These are phyloP conservation scores for Oikopleura albicans DNA, from an alignment of 23 tunicate genomes.

Conservation along the genomic window DNA sequence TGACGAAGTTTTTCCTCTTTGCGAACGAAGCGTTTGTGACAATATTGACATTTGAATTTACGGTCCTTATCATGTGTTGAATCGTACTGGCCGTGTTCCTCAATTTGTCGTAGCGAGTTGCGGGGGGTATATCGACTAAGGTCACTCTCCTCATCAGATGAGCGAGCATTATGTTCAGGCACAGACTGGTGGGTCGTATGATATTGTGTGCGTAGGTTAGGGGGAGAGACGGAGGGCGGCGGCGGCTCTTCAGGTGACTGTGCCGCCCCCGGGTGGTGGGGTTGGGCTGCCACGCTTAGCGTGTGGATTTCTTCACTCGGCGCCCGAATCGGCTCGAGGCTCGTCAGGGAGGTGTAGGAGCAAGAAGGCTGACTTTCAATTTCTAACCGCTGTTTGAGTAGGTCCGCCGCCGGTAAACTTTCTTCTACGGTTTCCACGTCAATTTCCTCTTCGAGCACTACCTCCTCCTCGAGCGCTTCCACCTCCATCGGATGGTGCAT, in stretches of 20 bases:
- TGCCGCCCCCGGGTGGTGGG: too few relatives aligned
- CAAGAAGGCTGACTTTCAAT: not conserved
- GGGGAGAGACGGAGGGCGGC: too few relatives aligned
- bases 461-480: too few relatives aligned
- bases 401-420: not conserved
- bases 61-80: not conserved
- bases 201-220: too few relatives aligned
- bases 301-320: not conserved
- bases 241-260: not conserved
- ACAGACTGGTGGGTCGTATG: not conserved
- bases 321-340: not conserved
- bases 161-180: not conserved
- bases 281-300: not conserved
- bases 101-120: not conserved
- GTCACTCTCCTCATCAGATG: not conserved
- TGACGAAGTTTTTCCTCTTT: constrained; percentile 13
- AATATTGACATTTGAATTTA: not conserved
- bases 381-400: not conserved
- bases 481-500: too few relatives aligned
- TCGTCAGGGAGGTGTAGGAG: not conserved
- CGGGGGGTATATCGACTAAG: not conserved
- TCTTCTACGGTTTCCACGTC: not conserved
- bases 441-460: not conserved
- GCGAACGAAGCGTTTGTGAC: not conserved
- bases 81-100: constrained; percentile 15